Percentiles rank a stretch among this genome's conserved stretches.
Conservation (phyloP, 2,888 invertebrate genomes). For the Torymus aiolomorphi region DNA sequence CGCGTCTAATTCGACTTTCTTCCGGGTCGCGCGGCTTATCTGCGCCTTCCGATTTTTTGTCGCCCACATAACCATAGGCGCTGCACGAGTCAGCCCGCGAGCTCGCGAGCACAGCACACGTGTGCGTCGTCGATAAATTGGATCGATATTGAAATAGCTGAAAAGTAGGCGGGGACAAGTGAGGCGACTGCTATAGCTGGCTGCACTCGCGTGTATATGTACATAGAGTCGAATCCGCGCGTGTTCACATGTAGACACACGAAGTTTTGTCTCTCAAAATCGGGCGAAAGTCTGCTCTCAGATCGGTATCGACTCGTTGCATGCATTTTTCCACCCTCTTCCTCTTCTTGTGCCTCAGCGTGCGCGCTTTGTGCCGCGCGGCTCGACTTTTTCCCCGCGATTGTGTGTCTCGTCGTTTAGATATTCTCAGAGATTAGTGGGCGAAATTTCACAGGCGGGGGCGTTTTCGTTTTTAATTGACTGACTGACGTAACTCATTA, state of each 20-base stretch:
- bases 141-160: constrained; percentile 46
- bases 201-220: neutral
- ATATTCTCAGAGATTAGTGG: constrained; percentile 42
- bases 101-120: no score
- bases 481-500: constrained; percentile 43
- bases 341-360: neutral
- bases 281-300: constrained; percentile 39
- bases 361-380: neutral
- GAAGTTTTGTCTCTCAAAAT: constrained; percentile 41
- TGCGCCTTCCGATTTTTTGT: neutral
- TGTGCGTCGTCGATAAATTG: constrained; percentile 42
- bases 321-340: neutral
- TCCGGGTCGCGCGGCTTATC: neutral
- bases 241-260: neutral
- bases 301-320: constrained; percentile 37
- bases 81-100: no score
- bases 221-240: neutral
- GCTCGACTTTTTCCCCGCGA: constrained; percentile 12
- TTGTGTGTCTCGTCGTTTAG: constrained; percentile 11
- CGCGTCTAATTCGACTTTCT: neutral
- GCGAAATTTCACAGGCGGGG: neutral
- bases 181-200: neutral
- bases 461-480: constrained; percentile 34
- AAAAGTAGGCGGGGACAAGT: constrained; percentile 44
- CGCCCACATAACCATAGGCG: no score